Percentiles rank a stretch among this genome's conserved stretches.
Conservation (phyloP, 2,113 vertebrate species). For the Cinclus mexicanus region DNA sequence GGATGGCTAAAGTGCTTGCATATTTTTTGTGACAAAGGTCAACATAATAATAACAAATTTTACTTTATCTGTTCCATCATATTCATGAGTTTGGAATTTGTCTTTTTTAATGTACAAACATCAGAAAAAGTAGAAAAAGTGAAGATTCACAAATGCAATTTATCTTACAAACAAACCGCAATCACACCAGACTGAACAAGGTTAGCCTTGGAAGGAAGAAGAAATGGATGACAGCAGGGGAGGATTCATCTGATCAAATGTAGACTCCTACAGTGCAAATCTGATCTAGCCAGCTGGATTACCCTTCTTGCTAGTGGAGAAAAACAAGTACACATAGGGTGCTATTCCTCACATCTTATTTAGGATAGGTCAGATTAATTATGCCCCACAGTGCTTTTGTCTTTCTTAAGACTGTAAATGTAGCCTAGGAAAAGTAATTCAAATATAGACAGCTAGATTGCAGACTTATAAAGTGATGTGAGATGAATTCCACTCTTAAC, state of each 20-base stretch:
- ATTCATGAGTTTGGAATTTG: not conserved
- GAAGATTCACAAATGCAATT: slow-evolving; percentile 4
- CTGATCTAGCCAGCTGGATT: slow-evolving; percentile 46
- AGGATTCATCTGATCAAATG: slow-evolving; percentile 46
- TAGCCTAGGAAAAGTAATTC: not conserved
- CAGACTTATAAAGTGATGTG: not conserved
- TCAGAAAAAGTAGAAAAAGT: not conserved
- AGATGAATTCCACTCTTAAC: not conserved
- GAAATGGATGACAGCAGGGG: slow-evolving; percentile 8
- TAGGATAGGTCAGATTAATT: slow-evolving; percentile 55
- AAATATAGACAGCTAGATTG: not conserved
- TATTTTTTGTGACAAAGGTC: not conserved
- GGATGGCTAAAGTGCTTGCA: not conserved
- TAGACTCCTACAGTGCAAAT: slow-evolving; percentile 47
- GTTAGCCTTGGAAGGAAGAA: slow-evolving; percentile 31
- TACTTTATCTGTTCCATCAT: not conserved
- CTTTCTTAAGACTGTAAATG: slow-evolving; percentile 12
- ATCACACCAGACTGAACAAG: not conserved
- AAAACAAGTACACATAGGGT: slow-evolving; percentile 44
- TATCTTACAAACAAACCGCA: not conserved
- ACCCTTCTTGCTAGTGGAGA: slow-evolving; percentile 20
- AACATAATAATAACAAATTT: not conserved
- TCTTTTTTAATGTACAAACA: slow-evolving; percentile 7
- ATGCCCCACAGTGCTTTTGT: slow-evolving; percentile 24
- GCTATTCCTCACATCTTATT: slow-evolving; percentile 39